Conservation (phyloP, 2,797 vertebrate genomes). For the Denticeps clupeoides region DNA sequence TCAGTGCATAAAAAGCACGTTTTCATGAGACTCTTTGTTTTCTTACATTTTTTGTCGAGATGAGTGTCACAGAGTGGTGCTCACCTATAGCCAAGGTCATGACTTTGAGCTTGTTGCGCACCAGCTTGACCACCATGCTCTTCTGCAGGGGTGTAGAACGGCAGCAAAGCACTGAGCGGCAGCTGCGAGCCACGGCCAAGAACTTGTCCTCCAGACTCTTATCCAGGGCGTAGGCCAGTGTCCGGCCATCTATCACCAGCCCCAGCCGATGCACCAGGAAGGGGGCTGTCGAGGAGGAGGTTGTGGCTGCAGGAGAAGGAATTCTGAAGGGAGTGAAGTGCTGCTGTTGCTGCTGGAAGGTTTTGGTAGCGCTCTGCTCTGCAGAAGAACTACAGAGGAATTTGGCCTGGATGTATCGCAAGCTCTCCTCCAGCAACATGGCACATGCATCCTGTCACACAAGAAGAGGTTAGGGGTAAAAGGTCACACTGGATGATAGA, state of each 20-base stretch:
- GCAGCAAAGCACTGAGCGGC: slow-evolving; percentile 86
- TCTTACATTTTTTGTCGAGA: too few relatives aligned
- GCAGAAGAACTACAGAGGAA: slow-evolving; percentile 50
- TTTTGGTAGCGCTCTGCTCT: slow-evolving; percentile 41
- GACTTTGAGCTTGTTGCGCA: slow-evolving; percentile 90
- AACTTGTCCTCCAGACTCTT: slow-evolving; percentile 82
- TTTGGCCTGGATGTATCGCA: slow-evolving; percentile 75
- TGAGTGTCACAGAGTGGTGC: too few relatives aligned
- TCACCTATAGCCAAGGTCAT: slow-evolving; percentile 95
- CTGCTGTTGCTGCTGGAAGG: slow-evolving; percentile 33
- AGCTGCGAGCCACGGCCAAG: slow-evolving; percentile 75
- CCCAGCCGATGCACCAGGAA: slow-evolving; percentile 62
- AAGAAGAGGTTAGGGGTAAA: slow-evolving; percentile 16
- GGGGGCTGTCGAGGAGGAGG: slow-evolving; percentile 27
- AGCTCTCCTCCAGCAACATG: slow-evolving; percentile 78
- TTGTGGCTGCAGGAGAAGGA: slow-evolving; percentile 34
- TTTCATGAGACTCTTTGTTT: too few relatives aligned
- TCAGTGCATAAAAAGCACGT: too few relatives aligned
- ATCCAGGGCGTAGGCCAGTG: slow-evolving; percentile 85
- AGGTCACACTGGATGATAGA: slow-evolving; percentile 1
- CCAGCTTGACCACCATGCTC: slow-evolving; percentile 93
- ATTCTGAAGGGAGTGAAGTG: slow-evolving; percentile 52
- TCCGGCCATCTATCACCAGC: slow-evolving; percentile 87
- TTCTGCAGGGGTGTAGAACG: slow-evolving; percentile 93
- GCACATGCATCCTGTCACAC: slow-evolving; percentile 81